These are phyloP conservation scores for Campoletis sonorensis DNA, from an alignment of 1,140 invertebrate species.

Conservation along the genomic window DNA sequence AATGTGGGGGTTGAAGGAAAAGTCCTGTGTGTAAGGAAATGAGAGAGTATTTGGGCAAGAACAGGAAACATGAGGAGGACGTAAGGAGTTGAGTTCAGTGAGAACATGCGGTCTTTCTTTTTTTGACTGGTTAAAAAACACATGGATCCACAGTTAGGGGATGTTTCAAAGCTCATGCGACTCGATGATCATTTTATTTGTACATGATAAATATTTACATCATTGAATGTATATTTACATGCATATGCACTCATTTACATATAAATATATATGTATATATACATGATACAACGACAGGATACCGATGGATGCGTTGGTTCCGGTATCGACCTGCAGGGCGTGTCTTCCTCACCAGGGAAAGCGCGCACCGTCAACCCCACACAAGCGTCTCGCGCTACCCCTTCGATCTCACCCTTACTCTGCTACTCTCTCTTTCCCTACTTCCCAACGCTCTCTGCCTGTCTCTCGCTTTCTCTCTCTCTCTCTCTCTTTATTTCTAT, in stretches of 20 bases:
- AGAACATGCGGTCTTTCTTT: background rate
- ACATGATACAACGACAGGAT: constrained; percentile 24
- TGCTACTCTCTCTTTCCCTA: background rate
- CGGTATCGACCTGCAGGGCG: constrained; percentile 68
- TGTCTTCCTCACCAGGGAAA: constrained; percentile 64
- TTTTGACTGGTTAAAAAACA: background rate
- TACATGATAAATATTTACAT: background rate
- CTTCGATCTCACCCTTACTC: constrained; percentile 15
- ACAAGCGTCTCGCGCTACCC: constrained; percentile 40
- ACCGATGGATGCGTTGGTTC: constrained; percentile 63
- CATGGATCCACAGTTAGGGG: background rate
- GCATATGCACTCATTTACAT: too few relatives aligned
- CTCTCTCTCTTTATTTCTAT: background rate
- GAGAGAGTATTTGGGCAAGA: constrained; percentile 11
- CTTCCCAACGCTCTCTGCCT: constrained; percentile 18
- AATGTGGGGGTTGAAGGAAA: background rate
- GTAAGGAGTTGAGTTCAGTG: background rate
- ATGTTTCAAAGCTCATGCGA: background rate
- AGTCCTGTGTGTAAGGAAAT: constrained; percentile 22
- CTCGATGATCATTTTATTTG: background rate
- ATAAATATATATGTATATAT: constrained; percentile 1
- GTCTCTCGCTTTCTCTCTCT: background rate
- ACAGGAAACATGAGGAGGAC: background rate
- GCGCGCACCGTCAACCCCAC: constrained; percentile 62
- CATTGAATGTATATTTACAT: background rate